A percentile compares a stretch with the other conserved stretches of the same genome.
phyloP scores from a whole-genome alignment of 1,140 invertebrate species.

The Brachionus asplanchnoidis region DNA sequence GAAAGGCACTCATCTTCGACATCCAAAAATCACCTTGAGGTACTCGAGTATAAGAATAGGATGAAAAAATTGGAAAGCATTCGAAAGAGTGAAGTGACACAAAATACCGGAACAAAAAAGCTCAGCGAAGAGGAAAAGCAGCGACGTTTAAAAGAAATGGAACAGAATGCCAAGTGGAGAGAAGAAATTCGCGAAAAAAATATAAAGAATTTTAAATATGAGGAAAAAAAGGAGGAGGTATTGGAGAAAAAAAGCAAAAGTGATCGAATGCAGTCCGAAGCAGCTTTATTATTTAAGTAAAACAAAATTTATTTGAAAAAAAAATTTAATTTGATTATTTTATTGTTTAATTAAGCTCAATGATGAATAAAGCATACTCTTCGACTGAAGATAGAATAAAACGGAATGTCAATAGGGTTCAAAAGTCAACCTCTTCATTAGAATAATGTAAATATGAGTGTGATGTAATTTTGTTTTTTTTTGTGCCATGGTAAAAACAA shows the following conservation, averaged over 20 bases:
- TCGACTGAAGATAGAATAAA: constrained; percentile 71
- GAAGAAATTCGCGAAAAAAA: constrained; percentile 57
- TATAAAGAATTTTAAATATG: background rate
- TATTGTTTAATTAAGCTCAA: constrained; percentile 61
- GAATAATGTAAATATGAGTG: background rate
- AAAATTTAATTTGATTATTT: background rate
- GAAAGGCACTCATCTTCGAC: background rate
- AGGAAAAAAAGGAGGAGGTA: constrained; percentile 28
- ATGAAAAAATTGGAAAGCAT: constrained; percentile 23
- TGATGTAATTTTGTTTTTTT: background rate
- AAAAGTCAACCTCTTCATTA: constrained; percentile 52
- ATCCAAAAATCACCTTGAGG: background rate
- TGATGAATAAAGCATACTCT: constrained; percentile 64
- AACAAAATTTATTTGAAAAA: background rate
- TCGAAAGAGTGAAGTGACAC: background rate
- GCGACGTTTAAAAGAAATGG: constrained; percentile 71
- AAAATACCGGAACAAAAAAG: constrained; percentile 43
- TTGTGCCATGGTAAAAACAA: background rate
- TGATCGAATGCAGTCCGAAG: constrained; percentile 8
- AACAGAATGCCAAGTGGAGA: constrained; percentile 68
- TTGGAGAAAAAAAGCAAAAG: background rate
- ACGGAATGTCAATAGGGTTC: constrained; percentile 74
- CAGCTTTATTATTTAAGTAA: constrained; percentile 42
- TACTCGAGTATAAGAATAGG: background rate
- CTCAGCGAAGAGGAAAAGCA: constrained; percentile 69